phyloP scores from a whole-genome alignment of 2,797 vertebrate species.

The Microctenopoma lineatum region DNA sequence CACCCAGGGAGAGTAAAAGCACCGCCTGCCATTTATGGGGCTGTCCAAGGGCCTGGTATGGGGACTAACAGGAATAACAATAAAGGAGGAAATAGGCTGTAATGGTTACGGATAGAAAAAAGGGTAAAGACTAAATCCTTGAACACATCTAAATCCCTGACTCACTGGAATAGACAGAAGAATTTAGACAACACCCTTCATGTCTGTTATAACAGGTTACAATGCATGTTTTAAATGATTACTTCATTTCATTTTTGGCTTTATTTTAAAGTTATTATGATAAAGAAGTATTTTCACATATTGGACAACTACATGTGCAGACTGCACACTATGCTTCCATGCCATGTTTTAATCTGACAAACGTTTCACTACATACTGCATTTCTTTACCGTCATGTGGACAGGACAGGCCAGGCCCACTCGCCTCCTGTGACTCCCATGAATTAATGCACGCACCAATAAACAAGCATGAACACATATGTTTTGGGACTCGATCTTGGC shows the following conservation, averaged over 20 bases:
- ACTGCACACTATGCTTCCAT: too few relatives aligned
- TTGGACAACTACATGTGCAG: too few relatives aligned
- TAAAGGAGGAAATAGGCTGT: constrained; percentile 13
- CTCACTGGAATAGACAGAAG: constrained; percentile 4
- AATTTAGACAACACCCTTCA: background rate
- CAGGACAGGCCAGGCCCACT: too few relatives aligned
- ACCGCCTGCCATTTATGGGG: constrained; percentile 61
- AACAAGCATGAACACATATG: too few relatives aligned
- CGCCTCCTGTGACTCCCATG: too few relatives aligned
- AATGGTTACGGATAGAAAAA: constrained; percentile 30
- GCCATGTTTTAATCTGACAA: too few relatives aligned
- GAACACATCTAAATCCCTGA: constrained; percentile 1
- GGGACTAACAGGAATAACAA: constrained; percentile 39
- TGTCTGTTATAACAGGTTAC: background rate
- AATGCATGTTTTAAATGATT: background rate
- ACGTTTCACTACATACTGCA: too few relatives aligned
- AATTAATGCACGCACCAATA: too few relatives aligned
- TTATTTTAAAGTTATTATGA: background rate
- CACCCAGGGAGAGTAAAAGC: constrained; percentile 67
- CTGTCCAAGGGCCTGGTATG: constrained; percentile 34
- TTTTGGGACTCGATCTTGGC: too few relatives aligned
- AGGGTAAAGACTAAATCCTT: background rate
- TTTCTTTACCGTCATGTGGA: too few relatives aligned
- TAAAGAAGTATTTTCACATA: too few relatives aligned
- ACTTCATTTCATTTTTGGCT: background rate